These are phyloP conservation scores for Bombus superbus DNA, from an alignment of 1,140 invertebrate species.

Conservation along the genomic window DNA sequence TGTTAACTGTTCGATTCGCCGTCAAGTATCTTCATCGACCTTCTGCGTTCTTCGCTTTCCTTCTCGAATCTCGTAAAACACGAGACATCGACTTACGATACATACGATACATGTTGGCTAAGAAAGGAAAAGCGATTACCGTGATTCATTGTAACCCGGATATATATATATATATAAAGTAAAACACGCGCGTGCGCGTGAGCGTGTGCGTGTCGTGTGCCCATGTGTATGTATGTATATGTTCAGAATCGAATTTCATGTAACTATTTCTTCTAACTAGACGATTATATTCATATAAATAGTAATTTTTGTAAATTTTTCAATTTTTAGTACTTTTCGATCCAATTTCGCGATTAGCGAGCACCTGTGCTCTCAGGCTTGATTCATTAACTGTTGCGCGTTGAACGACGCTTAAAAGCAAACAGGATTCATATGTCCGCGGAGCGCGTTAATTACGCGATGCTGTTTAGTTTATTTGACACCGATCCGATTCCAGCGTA, in stretches of 20 bases:
- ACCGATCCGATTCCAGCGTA: conserved; percentile 5
- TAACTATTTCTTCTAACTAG: not conserved
- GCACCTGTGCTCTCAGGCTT: not conserved
- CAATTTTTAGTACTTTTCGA: not conserved
- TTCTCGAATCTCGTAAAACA: too few species aligned
- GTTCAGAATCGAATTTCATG: too few species aligned
- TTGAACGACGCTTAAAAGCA: not conserved
- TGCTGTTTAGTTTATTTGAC: conserved; percentile 20
- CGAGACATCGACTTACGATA: too few species aligned
- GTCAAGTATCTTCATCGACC: too few species aligned
- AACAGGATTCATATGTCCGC: not conserved
- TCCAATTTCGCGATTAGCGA: not conserved
- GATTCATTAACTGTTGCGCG: conserved; percentile 24
- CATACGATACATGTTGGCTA: too few species aligned
- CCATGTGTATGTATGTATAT: not conserved
- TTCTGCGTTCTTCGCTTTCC: too few species aligned
- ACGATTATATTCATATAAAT: not conserved
- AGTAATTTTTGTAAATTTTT: not conserved
- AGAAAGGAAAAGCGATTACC: not conserved
- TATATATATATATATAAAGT: too few species aligned
- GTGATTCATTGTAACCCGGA: not conserved
- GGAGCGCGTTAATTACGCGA: conserved; percentile 1
- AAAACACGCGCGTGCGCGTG: not conserved
- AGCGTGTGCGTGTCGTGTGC: too few species aligned
- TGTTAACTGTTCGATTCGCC: too few species aligned